Evolutionary conservation across 1,140 invertebrate species (phyloP).

Genomic region (Anastrepha obliqua): DNA sequence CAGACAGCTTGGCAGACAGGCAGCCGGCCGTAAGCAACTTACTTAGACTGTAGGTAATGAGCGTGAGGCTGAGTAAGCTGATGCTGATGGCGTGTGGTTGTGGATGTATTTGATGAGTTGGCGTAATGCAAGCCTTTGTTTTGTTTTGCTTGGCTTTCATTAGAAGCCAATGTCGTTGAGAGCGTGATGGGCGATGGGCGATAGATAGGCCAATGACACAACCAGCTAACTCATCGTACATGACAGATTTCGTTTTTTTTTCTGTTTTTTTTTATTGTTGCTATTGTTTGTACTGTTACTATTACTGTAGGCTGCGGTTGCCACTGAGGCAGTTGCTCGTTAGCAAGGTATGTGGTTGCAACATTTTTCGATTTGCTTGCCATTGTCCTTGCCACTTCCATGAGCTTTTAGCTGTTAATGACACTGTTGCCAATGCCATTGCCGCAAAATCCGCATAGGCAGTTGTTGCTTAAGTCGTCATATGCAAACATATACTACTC

Average conservation of each 20-base stretch:
- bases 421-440: slow-evolving; percentile 44
- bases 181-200: neutral
- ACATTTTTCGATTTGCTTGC: slow-evolving; percentile 49
- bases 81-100: no score
- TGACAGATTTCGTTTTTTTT: neutral
- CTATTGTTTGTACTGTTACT: neutral
- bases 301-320: neutral
- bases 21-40: neutral
- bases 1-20: slow-evolving; percentile 13
- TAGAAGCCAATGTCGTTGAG: neutral
- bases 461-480: neutral
- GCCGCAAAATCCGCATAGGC: slow-evolving; percentile 10
- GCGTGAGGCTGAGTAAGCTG: neutral
- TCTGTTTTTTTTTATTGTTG: neutral
- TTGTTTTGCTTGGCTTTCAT: slow-evolving; percentile 3
- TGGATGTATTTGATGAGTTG: slow-evolving; percentile 21
- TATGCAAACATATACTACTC: neutral
- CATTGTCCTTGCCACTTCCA: slow-evolving; percentile 44
- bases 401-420: slow-evolving; percentile 39
- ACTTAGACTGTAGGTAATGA: slow-evolving; percentile 14
- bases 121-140: slow-evolving; percentile 22
- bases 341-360: slow-evolving; percentile 11
- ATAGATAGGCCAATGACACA: neutral
- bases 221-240: neutral
- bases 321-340: neutral